Conservation (phyloP, 2,113 vertebrate species). For the Oncorhynchus mykiss region DNA sequence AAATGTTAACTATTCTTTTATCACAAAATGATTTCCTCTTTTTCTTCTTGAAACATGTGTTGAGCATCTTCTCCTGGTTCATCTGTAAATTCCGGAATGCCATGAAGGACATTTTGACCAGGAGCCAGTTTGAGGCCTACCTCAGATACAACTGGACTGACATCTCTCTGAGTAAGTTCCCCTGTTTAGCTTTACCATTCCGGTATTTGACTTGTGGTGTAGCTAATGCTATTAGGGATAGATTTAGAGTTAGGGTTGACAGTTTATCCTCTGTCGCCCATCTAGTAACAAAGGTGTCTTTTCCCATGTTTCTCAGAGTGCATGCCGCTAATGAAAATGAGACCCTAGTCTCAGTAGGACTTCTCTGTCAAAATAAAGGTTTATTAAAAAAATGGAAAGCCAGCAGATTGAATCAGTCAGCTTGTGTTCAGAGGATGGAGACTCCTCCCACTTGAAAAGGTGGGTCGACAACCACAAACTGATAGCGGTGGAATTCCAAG, state of each 20-base stretch:
- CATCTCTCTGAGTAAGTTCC: constrained; percentile 4
- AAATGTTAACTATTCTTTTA: background rate
- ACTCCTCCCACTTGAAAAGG: background rate
- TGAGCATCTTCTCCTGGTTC: constrained; percentile 1
- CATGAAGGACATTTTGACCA: background rate
- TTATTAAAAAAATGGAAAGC: no score
- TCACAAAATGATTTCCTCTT: background rate
- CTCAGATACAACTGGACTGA: background rate
- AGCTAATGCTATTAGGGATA: no score
- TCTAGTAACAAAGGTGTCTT: no score
- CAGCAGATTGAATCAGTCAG: background rate
- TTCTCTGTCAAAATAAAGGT: background rate
- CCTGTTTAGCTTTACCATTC: no score
- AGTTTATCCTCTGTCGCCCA: no score
- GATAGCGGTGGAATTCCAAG: constrained; percentile 8
- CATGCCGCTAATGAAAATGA: no score
- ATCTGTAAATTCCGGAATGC: constrained; percentile 11
- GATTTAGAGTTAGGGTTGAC: no score
- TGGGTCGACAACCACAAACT: constrained; percentile 12
- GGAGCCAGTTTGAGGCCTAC: constrained; percentile 15
- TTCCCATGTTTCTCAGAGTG: no score
- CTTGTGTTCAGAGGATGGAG: background rate
- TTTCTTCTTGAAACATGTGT: constrained; percentile 10
- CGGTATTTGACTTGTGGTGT: no score
- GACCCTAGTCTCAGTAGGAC: no score